Evolutionary conservation across 2,888 invertebrate species (phyloP).

Genomic region (Drosophila barbarae): DNA sequence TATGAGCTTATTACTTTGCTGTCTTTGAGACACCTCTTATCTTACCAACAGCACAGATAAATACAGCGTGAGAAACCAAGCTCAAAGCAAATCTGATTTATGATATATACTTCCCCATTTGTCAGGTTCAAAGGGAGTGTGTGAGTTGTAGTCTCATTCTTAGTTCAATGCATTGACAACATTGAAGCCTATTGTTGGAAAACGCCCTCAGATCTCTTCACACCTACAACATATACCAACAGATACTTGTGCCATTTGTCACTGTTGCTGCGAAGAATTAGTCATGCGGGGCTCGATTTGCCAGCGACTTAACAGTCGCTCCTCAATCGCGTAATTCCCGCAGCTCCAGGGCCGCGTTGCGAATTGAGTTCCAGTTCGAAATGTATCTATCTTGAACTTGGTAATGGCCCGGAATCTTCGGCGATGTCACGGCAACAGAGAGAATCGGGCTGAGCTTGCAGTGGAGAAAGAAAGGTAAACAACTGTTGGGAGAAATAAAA

Average conservation of each 20-base stretch:
- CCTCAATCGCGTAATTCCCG: constrained; percentile 20
- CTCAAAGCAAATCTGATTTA: not conserved
- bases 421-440: constrained; percentile 27
- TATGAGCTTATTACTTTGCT: too few species aligned
- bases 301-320: constrained; percentile 8
- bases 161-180: constrained; percentile 7
- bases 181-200: constrained; percentile 27
- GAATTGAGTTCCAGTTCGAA: constrained; percentile 34
- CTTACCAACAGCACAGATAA: not conserved
- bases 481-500: constrained; percentile 35
- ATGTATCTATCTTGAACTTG: constrained; percentile 52
- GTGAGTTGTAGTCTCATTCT: constrained; percentile 8
- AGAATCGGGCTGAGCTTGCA: constrained; percentile 59
- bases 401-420: constrained; percentile 35
- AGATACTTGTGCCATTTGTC: constrained; percentile 36
- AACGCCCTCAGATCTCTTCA: constrained; percentile 38
- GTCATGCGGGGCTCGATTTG: constrained; percentile 43
- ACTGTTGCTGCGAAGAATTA: constrained; percentile 47
- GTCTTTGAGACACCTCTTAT: not conserved
- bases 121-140: constrained; percentile 1
- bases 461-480: constrained; percentile 51
- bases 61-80: constrained; percentile 8
- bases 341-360: constrained; percentile 23
- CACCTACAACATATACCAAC: constrained; percentile 54
- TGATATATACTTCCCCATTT: not conserved